phyloP scores from a whole-genome alignment of 2,888 invertebrate species.

The Muscina levida region DNA sequence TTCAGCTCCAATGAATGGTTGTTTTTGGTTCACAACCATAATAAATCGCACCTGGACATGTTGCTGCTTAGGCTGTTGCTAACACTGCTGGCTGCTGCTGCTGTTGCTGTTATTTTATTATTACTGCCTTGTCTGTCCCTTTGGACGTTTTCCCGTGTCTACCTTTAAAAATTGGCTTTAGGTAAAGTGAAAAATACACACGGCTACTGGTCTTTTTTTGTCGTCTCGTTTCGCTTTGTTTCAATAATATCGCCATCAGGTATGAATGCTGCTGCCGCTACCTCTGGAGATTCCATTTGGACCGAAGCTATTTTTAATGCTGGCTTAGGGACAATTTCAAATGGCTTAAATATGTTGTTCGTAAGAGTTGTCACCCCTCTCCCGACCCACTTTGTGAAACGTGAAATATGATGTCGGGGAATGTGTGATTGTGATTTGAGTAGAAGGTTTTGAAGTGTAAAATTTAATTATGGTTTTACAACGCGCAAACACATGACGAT shows the following conservation, averaged over 20 bases:
- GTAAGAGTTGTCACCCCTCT: neutral
- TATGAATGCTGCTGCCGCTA: slow-evolving; percentile 15
- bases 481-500: neutral
- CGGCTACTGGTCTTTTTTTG: slow-evolving; percentile 49
- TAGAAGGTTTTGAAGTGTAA: slow-evolving; percentile 50
- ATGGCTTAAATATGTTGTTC: slow-evolving; percentile 26
- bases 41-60: slow-evolving; percentile 77
- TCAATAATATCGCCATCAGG: slow-evolving; percentile 2
- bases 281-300: slow-evolving; percentile 47
- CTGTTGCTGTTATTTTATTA: slow-evolving; percentile 53
- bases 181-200: slow-evolving; percentile 19
- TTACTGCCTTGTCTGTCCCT: slow-evolving; percentile 11
- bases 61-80: slow-evolving; percentile 45
- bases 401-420: slow-evolving; percentile 3
- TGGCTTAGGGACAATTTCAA: slow-evolving; percentile 59
- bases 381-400: neutral
- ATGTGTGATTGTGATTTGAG: slow-evolving; percentile 27
- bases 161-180: no score
- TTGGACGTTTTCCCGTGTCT: neutral
- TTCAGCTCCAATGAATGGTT: slow-evolving; percentile 5
- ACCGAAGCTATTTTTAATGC: slow-evolving; percentile 46
- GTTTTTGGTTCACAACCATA: slow-evolving; percentile 53
- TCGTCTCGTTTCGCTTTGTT: slow-evolving; percentile 9
- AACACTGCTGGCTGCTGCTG: slow-evolving; percentile 29
- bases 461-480: slow-evolving; percentile 60